A percentile compares a stretch with the other conserved stretches of the same genome.
Conservation (phyloP, 2,888 invertebrate species). For the Noctua fimbriata region DNA sequence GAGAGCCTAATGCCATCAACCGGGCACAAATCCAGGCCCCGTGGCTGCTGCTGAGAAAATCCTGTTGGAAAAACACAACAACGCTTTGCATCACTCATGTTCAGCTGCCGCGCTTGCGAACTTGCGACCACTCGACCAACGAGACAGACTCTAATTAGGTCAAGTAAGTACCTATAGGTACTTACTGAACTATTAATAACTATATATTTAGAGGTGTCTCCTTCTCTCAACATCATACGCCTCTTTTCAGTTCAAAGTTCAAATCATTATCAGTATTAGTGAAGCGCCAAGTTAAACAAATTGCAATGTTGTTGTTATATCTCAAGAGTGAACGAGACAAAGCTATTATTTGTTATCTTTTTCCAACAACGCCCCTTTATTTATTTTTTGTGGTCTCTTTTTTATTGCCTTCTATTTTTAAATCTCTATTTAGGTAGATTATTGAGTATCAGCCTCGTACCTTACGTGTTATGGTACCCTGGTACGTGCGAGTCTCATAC, state of each 20-base stretch:
- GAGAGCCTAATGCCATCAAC: too few relatives aligned
- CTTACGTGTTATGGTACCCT: neutral
- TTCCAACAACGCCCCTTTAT: neutral
- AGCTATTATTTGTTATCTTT: neutral
- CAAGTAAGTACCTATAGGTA: neutral
- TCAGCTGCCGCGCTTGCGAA: neutral
- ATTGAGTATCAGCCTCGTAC: neutral
- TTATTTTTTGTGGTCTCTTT: neutral
- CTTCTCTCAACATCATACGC: neutral
- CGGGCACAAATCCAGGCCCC: too few relatives aligned
- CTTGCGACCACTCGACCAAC: neutral
- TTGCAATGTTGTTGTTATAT: constrained; percentile 12
- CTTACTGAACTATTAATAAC: neutral
- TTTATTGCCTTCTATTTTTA: neutral
- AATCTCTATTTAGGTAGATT: too few relatives aligned
- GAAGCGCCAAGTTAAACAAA: constrained; percentile 9
- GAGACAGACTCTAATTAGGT: neutral
- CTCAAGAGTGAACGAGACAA: neutral
- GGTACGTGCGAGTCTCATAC: neutral
- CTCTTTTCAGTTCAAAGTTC: constrained; percentile 24
- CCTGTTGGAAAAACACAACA: neutral
- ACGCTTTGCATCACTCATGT: neutral
- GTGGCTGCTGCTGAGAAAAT: too few relatives aligned
- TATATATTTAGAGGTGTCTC: neutral
- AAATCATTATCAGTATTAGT: constrained; percentile 1